Conservation (phyloP, 2,113 vertebrate genomes). For the Morone chrysops region DNA sequence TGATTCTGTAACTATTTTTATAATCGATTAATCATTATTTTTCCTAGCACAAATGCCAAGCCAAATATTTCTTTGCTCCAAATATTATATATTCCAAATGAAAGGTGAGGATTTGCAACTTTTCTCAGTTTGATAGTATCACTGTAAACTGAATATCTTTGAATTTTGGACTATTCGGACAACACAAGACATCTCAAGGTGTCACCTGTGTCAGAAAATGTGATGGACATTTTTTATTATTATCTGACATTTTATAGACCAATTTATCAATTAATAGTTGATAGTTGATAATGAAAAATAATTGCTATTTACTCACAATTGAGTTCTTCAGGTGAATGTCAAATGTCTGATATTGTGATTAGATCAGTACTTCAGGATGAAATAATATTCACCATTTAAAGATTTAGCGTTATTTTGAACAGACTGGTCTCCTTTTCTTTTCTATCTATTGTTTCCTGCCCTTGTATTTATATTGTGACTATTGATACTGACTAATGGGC, state of each 20-base stretch:
- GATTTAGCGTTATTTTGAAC: neutral
- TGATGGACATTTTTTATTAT: no score
- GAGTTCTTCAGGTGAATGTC: neutral
- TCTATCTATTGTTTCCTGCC: neutral
- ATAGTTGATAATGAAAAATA: neutral
- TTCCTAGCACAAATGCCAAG: no score
- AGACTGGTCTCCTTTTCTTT: neutral
- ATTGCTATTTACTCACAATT: neutral
- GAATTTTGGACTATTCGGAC: no score
- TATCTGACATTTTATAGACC: neutral
- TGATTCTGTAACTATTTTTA: no score
- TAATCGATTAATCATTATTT: no score
- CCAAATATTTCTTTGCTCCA: no score
- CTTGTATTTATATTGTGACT: neutral
- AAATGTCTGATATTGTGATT: neutral
- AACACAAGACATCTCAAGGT: no score
- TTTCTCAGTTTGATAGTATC: neutral
- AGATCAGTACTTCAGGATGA: neutral
- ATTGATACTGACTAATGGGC: neutral
- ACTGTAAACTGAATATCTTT: no score
- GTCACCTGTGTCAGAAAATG: no score
- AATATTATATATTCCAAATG: no score
- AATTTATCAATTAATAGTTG: no score
- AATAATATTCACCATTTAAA: neutral
- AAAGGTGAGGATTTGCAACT: no score